These are phyloP conservation scores for Drosophila leontia DNA, from an alignment of 1,140 invertebrate species.

Conservation along the genomic window DNA sequence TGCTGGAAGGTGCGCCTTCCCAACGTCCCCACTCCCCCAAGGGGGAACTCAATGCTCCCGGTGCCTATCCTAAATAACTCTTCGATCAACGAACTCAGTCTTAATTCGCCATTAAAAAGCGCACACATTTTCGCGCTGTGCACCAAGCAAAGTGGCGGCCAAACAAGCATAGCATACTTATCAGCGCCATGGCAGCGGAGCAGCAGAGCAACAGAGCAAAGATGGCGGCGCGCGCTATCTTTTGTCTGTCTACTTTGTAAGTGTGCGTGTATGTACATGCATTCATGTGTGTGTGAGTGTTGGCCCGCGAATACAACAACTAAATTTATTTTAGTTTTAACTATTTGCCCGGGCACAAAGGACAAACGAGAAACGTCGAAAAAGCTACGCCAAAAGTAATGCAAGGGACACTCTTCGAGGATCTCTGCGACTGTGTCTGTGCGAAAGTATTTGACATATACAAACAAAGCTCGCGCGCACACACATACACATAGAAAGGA, in stretches of 20 bases:
- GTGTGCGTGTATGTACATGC: conserved; percentile 9
- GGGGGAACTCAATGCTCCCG: no score
- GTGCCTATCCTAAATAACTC: no score
- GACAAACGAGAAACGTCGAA: conserved; percentile 44
- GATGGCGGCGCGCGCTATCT: conserved; percentile 72
- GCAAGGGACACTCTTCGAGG: conserved; percentile 32
- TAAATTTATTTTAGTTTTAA: conserved; percentile 84
- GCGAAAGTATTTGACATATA: conserved; percentile 62
- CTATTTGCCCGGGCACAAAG: conserved; percentile 74
- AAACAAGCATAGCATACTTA: conserved; percentile 74
- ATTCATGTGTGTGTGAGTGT: conserved; percentile 14
- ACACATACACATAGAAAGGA: background rate
- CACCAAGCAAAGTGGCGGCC: conserved; percentile 13
- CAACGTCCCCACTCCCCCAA: no score
- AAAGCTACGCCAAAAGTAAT: conserved; percentile 52
- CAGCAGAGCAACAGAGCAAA: conserved; percentile 47
- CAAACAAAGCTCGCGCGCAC: conserved; percentile 31
- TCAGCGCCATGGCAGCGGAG: conserved; percentile 48
- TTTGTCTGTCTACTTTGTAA: conserved; percentile 50
- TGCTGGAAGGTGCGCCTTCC: no score
- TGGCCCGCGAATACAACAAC: conserved; percentile 55
- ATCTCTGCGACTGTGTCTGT: conserved; percentile 37
- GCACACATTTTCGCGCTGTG: background rate
- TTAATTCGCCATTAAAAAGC: no score
- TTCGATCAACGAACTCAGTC: no score